Percentiles rank a stretch among this genome's conserved stretches.
These are phyloP conservation scores for Ramphastos sulfuratus DNA, from an alignment of 2,113 vertebrate genomes.

Conservation along the genomic window DNA sequence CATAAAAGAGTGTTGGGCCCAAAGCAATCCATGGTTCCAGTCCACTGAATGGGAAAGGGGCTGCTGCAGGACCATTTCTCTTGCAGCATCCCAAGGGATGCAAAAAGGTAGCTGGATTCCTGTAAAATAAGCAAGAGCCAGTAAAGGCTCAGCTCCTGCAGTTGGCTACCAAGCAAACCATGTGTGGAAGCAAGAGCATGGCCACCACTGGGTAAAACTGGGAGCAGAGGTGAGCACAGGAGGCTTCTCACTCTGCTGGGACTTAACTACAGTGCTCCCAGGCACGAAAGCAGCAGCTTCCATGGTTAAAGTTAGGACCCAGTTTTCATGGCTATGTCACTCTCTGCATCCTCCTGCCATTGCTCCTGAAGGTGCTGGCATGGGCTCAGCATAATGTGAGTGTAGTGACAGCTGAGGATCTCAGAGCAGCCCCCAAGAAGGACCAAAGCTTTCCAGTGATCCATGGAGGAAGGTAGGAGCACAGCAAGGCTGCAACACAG, in stretches of 20 bases:
- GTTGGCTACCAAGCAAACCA: not conserved
- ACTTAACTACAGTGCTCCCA: not conserved
- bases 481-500: not conserved
- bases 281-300: not conserved
- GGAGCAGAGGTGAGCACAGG: not conserved
- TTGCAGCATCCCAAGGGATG: not conserved
- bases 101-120: not conserved
- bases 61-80: not conserved
- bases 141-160: not conserved
- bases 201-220: not conserved
- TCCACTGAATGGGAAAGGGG: not conserved
- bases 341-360: not conserved
- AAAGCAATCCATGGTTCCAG: rapidly evolving
- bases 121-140: not conserved
- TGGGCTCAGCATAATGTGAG: rapidly evolving
- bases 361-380: not conserved
- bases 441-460: not conserved
- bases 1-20: not conserved
- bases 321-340: not conserved
- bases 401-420: not conserved
- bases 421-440: not conserved
- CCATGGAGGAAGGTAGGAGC: not conserved
- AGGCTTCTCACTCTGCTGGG: not conserved
- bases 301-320: not conserved
- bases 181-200: not conserved